Evolutionary conservation across 2,113 vertebrate genomes (phyloP).

Genomic region (Gadus macrocephalus): DNA sequence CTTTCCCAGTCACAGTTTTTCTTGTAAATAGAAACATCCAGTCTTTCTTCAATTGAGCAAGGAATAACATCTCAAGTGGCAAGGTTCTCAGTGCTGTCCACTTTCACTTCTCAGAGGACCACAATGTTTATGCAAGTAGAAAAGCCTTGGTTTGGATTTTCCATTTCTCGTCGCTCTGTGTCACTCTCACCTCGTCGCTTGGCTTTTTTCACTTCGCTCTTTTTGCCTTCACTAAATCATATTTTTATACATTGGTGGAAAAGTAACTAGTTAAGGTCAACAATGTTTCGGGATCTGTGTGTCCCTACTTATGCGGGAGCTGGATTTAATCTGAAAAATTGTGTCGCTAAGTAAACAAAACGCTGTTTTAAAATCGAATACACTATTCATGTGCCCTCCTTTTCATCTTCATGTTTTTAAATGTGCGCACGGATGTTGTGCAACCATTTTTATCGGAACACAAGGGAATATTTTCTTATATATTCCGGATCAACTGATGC

Average conservation of each 20-base stretch:
- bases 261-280: constrained; percentile 4
- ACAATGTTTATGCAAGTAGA: constrained; percentile 31
- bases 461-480: too few species aligned
- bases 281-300: constrained; percentile 1
- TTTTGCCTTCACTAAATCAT: constrained; percentile 9
- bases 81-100: constrained; percentile 59
- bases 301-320: too few species aligned
- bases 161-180: constrained; percentile 34
- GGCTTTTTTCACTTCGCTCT: background rate
- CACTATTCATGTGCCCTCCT: too few species aligned
- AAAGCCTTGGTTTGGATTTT: constrained; percentile 45
- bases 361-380: too few species aligned
- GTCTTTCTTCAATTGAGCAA: constrained; percentile 64
- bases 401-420: too few species aligned
- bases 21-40: constrained; percentile 61
- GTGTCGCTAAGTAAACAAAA: too few species aligned
- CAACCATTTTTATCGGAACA: too few species aligned
- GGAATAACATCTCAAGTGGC: constrained; percentile 68
- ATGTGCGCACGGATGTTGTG: too few species aligned
- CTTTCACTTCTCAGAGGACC: constrained; percentile 21
- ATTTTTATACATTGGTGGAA: constrained; percentile 10
- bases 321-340: too few species aligned
- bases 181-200: background rate
- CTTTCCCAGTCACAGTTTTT: constrained; percentile 35
- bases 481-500: too few species aligned